These are phyloP conservation scores for Apogon hyalosoma DNA, from an alignment of 2,797 vertebrate species.

Conservation along the genomic window DNA sequence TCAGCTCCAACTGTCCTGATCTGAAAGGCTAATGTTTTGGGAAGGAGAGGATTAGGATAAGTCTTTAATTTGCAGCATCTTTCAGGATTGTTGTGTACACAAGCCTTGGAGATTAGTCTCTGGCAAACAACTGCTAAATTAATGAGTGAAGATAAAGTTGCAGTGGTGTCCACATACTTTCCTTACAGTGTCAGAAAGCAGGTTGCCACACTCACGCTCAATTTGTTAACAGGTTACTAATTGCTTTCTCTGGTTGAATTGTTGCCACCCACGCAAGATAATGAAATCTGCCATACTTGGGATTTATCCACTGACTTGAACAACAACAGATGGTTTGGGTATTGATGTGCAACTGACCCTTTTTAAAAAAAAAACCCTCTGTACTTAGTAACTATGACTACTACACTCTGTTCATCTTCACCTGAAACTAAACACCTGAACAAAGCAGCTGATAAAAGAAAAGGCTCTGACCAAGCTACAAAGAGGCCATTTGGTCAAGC, in stretches of 20 bases:
- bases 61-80: conserved; percentile 73
- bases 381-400: conserved; percentile 58
- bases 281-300: conserved; percentile 27
- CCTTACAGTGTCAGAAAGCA: conserved; percentile 56
- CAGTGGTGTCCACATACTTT: conserved; percentile 53
- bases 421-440: conserved; percentile 74
- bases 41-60: conserved; percentile 77
- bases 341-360: conserved; percentile 34
- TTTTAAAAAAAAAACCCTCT: conserved; percentile 37
- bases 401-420: conserved; percentile 55
- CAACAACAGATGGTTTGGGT: conserved; percentile 46
- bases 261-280: conserved; percentile 28
- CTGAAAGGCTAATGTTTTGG: conserved; percentile 71
- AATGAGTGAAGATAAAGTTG: conserved; percentile 69
- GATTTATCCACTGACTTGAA: conserved; percentile 33
- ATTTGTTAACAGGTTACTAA: conserved; percentile 54
- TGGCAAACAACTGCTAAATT: conserved; percentile 72
- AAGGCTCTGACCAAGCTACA: conserved; percentile 55
- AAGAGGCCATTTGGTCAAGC: conserved; percentile 68
- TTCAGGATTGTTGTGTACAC: conserved; percentile 72
- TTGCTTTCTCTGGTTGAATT: conserved; percentile 38
- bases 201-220: conserved; percentile 52
- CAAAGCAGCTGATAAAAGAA: conserved; percentile 45
- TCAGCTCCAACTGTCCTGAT: conserved; percentile 58
- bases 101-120: conserved; percentile 69